Percentiles rank a stretch among this genome's conserved stretches.
Conservation (phyloP, 35 echinoderm and acorn worm genomes). For the Hemicentrotus pulcherrimus region DNA sequence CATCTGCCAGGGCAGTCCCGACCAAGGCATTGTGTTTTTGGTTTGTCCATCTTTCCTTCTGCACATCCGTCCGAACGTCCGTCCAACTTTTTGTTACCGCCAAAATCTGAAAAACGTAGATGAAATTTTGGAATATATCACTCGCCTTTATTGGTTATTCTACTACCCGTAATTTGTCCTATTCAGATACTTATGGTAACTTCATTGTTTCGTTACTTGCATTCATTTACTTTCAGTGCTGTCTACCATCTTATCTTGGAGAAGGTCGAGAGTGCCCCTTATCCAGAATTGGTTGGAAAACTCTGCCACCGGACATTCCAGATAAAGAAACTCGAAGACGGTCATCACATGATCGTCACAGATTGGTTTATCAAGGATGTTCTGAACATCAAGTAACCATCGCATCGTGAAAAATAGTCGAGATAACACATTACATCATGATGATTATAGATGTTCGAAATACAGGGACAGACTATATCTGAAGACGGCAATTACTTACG, state of each 20-base stretch:
- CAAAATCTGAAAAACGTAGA: too few species aligned
- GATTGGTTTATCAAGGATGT: slow-evolving; percentile 36
- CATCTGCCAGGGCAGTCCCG: too few species aligned
- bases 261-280: background rate
- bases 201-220: background rate
- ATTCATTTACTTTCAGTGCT: background rate
- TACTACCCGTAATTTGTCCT: too few species aligned
- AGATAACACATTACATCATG: background rate
- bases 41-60: too few species aligned
- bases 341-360: background rate
- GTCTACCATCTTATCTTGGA: slow-evolving; percentile 14
- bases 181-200: background rate
- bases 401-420: background rate
- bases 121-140: too few species aligned
- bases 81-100: too few species aligned
- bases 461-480: background rate
- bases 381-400: background rate
- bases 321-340: background rate
- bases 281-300: background rate
- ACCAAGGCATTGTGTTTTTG: too few species aligned
- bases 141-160: too few species aligned
- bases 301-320: background rate
- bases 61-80: too few species aligned
- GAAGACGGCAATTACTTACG: background rate
- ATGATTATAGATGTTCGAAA: background rate